These are phyloP conservation scores for Enteromius unitaeniatus DNA, from an alignment of 2,797 vertebrate species.

Conservation along the genomic window DNA sequence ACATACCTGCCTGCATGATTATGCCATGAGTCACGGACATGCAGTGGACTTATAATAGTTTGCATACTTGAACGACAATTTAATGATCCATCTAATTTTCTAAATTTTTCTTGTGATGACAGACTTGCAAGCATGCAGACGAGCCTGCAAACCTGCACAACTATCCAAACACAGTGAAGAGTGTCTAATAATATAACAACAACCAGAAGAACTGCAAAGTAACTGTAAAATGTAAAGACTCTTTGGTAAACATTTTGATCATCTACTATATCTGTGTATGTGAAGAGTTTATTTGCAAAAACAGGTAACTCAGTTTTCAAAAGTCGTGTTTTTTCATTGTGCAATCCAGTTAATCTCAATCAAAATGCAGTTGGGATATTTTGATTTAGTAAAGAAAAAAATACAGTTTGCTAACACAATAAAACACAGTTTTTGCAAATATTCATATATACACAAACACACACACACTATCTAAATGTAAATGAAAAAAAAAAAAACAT, in stretches of 20 bases:
- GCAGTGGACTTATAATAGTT: slow-evolving; percentile 20
- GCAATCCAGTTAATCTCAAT: no score
- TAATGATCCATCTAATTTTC: slow-evolving; percentile 30
- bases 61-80: background rate
- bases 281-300: no score
- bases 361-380: no score
- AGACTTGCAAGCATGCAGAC: background rate
- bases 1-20: slow-evolving; percentile 13
- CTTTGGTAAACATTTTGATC: background rate
- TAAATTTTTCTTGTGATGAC: slow-evolving; percentile 23
- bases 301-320: no score
- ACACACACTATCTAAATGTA: no score
- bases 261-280: background rate
- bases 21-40: slow-evolving; percentile 22
- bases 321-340: no score
- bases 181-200: background rate
- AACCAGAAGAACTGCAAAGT: background rate
- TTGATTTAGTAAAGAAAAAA: no score
- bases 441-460: no score
- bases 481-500: background rate
- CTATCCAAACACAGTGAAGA: background rate
- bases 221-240: no score
- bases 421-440: no score
- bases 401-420: no score
- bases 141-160: slow-evolving; percentile 6